Base-by-base conservation (phyloP, 1,140 invertebrate genomes). In the Telenomus remus region DNA sequence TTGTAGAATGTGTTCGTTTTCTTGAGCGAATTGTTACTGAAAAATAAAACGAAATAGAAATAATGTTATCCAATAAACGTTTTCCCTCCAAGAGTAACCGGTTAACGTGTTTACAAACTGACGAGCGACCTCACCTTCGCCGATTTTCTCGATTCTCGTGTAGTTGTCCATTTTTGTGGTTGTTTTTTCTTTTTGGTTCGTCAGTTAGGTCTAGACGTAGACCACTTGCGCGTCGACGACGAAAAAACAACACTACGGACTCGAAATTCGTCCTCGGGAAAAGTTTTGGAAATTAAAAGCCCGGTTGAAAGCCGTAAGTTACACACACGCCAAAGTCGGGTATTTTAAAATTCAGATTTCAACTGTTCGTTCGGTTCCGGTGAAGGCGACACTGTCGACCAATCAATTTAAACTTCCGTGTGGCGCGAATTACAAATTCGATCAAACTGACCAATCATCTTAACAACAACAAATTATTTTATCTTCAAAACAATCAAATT, bases 111-210 rank as follows among this genome's bases (percentile, higher is more conserved):
- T 59, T 14, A 59, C 44, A 37, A 54, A 54, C 43, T 48, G 44
- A 59, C 33, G 16, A 49, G 39, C 10, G 0, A 48, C 35, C 19
- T 49, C 46, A 60, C 56, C 56, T 48, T 60, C 56, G 9, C 56
- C 56, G 35, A 60, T 60, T 60, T 60, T 60, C 14, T 60, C 56
- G 19, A 60, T 60, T 13, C 35, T 49, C 16, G 14, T 13, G 11
- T 60, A 60, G 19, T 60, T 60, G 1, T 60, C 56, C 56, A 60
- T 60, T 19, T 15, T 42, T 27, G 0, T 8, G 42, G n/a, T 10
- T n/a, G 19, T 7, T 13, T 44, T 3, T 44, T 14, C n/a, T n/a
- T n/a, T n/a, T n/a, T n/a, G n/a, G n/a, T 16, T 14, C 34, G 0
- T 15, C n/a, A 19, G 34, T 35, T 47, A n/a, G 10, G 16, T 35